Percentiles rank a stretch among this genome's conserved stretches.
These are phyloP conservation scores for Capitulum mitella DNA, from an alignment of 2,888 invertebrate species.

Conservation along the genomic window DNA sequence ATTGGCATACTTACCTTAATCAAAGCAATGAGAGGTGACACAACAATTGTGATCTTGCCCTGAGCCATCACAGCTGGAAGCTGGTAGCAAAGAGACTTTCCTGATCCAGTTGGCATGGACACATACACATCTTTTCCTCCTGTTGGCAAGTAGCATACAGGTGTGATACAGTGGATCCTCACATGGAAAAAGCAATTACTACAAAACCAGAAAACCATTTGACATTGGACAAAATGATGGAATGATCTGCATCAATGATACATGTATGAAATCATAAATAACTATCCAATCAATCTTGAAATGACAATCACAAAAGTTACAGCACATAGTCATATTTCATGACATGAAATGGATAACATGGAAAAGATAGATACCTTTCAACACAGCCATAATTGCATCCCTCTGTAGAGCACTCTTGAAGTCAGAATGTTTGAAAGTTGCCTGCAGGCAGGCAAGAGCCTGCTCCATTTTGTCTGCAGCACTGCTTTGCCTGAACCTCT, in stretches of 20 bases:
- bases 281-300: too few relatives aligned
- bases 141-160: too few relatives aligned
- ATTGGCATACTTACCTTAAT: slow-evolving; percentile 69
- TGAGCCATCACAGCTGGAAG: slow-evolving; percentile 79
- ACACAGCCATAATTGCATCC: slow-evolving; percentile 32
- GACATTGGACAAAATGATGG: too few relatives aligned
- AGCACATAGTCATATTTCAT: too few relatives aligned
- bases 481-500: too few relatives aligned
- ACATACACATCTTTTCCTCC: slow-evolving; percentile 77
- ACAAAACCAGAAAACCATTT: too few relatives aligned
- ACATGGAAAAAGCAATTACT: too few relatives aligned
- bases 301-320: too few relatives aligned
- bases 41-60: slow-evolving; percentile 78
- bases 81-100: slow-evolving; percentile 96
- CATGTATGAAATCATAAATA: too few relatives aligned
- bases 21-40: slow-evolving; percentile 90
- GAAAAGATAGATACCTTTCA: slow-evolving; percentile 32
- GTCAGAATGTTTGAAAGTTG: slow-evolving; percentile 29
- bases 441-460: slow-evolving; percentile 11
- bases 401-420: slow-evolving; percentile 34
- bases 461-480: background rate
- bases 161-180: too few relatives aligned
- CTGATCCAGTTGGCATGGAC: slow-evolving; percentile 97
- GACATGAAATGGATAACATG: too few relatives aligned
- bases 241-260: too few relatives aligned